Conservation (phyloP, 2,888 invertebrate species). For the Taphrorychus bicolor region DNA sequence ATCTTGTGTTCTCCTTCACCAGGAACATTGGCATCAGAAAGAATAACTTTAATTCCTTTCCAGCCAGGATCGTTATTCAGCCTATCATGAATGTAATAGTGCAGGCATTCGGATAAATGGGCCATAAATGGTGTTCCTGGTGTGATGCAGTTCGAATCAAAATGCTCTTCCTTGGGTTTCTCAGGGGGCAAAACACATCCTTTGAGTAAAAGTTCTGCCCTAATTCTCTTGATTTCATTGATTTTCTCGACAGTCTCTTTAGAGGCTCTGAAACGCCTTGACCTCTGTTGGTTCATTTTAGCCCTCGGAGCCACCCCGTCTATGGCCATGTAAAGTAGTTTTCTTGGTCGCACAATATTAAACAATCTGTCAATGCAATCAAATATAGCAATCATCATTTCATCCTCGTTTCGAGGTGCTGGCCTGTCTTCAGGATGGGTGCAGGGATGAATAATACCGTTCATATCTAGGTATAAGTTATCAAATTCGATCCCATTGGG, state of each 20-base stretch:
- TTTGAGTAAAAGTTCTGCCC: slow-evolving; percentile 74
- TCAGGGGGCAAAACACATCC: slow-evolving; percentile 81
- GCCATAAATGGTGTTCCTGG: slow-evolving; percentile 99
- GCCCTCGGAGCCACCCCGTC: slow-evolving; percentile 99
- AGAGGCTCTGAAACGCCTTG: slow-evolving; percentile 94
- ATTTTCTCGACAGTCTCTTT: slow-evolving; percentile 93
- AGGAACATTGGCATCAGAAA: slow-evolving; percentile 99
- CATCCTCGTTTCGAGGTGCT: slow-evolving; percentile 97
- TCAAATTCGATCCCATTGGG: slow-evolving; percentile 98
- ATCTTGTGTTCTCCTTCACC: slow-evolving; percentile 89
- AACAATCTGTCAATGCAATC: slow-evolving; percentile 97
- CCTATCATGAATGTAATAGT: slow-evolving; percentile 87
- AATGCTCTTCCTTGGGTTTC: slow-evolving; percentile 91
- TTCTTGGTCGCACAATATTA: slow-evolving; percentile 89
- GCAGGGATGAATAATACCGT: slow-evolving; percentile 99
- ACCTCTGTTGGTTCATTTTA: slow-evolving; percentile 99
- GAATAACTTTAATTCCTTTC: slow-evolving; percentile 86
- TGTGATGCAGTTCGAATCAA: slow-evolving; percentile 99
- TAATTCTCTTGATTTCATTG: slow-evolving; percentile 80
- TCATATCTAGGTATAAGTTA: slow-evolving; percentile 70
- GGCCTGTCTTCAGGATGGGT: slow-evolving; percentile 99
- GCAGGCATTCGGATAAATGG: slow-evolving; percentile 81
- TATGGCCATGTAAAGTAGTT: slow-evolving; percentile 98
- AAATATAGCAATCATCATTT: slow-evolving; percentile 99
- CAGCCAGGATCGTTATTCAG: slow-evolving; percentile 95